Conservation (phyloP, 2,797 vertebrate species). For the Macrochelys suwanniensis region DNA sequence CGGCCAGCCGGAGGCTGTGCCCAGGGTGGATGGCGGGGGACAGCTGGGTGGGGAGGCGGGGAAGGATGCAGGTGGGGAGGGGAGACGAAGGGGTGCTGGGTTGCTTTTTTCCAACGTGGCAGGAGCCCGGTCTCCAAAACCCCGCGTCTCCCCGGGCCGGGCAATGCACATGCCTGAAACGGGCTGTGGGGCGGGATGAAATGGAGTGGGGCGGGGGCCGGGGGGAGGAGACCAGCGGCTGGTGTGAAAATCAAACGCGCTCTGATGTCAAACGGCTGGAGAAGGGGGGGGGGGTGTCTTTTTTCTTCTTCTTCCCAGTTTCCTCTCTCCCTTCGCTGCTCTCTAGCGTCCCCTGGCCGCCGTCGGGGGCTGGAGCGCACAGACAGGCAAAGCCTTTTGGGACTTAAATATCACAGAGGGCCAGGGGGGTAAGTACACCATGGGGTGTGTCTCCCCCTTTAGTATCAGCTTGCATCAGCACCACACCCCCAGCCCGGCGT, state of each 20-base stretch:
- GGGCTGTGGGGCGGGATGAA: slow-evolving; percentile 71
- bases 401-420: no score
- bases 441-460: no score
- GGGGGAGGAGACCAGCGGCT: slow-evolving; percentile 59
- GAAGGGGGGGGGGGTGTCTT: no score
- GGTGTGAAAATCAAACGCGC: slow-evolving; percentile 76
- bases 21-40: no score
- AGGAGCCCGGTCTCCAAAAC: neutral
- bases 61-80: slow-evolving; percentile 17
- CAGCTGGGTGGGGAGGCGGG: neutral
- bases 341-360: slow-evolving; percentile 68
- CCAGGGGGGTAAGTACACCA: no score
- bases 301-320: neutral
- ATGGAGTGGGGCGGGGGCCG: neutral
- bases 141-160: neutral
- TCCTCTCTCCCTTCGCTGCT: slow-evolving; percentile 15
- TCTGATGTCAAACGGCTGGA: slow-evolving; percentile 82
- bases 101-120: neutral
- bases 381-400: no score
- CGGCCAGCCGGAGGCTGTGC: slow-evolving; percentile 23
- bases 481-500: no score
- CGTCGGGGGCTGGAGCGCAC: no score
- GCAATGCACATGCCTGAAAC: slow-evolving; percentile 66
- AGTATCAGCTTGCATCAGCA: no score
- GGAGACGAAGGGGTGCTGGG: slow-evolving; percentile 41